phyloP scores from a whole-genome alignment of 2,797 vertebrate genomes.

The Amblyraja radiata region DNA sequence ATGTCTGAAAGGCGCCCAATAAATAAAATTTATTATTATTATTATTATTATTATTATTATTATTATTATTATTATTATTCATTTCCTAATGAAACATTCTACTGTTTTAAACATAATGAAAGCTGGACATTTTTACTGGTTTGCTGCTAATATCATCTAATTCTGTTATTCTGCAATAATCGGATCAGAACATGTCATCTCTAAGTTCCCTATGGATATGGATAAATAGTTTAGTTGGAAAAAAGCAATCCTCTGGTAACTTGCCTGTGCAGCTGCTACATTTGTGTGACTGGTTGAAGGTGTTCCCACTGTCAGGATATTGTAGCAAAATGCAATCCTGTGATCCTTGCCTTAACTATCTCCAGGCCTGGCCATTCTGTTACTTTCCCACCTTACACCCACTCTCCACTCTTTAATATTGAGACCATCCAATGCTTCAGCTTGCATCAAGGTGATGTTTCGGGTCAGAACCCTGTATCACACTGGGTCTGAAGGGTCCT shows the following conservation, averaged over 20 bases:
- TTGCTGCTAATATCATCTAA: neutral
- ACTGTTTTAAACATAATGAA: neutral
- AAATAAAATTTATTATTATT: too few species aligned
- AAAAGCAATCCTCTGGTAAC: neutral
- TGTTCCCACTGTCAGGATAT: too few species aligned
- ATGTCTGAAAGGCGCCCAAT: too few species aligned
- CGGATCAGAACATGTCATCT: neutral
- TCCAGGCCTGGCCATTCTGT: too few species aligned
- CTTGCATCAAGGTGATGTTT: too few species aligned
- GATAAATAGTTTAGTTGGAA: neutral
- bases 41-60: neutral
- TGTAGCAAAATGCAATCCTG: neutral
- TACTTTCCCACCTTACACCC: too few species aligned
- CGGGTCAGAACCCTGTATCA: too few species aligned
- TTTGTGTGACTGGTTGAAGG: too few species aligned
- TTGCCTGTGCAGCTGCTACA: neutral
- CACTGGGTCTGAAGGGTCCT: too few species aligned
- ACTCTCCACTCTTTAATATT: too few species aligned
- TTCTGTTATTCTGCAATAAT: neutral
- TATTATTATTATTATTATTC: neutral
- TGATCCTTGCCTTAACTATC: too few species aligned
- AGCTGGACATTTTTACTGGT: neutral
- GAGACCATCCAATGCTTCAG: too few species aligned
- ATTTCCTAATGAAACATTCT: neutral
- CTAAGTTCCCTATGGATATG: neutral